Evolutionary conservation across 1,140 invertebrate genomes (phyloP).

Genomic region (Meloidogyne chitwoodi): DNA sequence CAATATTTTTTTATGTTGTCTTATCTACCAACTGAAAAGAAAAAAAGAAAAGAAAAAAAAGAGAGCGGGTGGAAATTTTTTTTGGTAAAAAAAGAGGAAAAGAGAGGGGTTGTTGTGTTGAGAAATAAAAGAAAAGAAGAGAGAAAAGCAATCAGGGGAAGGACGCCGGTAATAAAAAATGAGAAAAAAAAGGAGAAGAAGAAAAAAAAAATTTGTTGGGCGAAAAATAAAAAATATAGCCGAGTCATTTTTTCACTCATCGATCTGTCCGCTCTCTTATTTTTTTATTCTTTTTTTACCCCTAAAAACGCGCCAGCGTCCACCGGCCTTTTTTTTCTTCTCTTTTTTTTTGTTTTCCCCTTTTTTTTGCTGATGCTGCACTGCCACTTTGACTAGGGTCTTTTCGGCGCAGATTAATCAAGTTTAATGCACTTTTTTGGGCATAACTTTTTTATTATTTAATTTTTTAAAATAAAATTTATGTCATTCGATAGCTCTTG

Average conservation of each 20-base stretch:
- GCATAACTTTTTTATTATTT: background rate
- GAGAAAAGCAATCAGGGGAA: background rate
- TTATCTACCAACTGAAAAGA: background rate
- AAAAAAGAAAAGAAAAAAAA: background rate
- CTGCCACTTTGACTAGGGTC: background rate
- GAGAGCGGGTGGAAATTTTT: background rate
- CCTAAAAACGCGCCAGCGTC: conserved; percentile 1
- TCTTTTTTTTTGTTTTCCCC: background rate
- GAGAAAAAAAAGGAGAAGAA: background rate
- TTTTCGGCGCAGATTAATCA: background rate
- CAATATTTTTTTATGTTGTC: background rate
- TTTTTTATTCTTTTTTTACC: background rate
- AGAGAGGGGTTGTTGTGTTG: background rate
- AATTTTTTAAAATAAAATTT: background rate
- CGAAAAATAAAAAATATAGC: conserved; percentile 2
- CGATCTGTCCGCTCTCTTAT: background rate
- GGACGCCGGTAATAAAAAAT: background rate
- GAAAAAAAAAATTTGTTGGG: too few species aligned
- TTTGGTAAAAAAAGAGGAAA: background rate
- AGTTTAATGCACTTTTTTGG: background rate
- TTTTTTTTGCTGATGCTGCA: conserved; percentile 11
- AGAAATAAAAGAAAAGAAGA: background rate
- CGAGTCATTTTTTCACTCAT: background rate
- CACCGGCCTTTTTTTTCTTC: background rate
- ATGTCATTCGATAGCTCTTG: background rate